Evolutionary conservation across 2,113 vertebrate species (phyloP).

Genomic region (Prochilodus magdalenae): DNA sequence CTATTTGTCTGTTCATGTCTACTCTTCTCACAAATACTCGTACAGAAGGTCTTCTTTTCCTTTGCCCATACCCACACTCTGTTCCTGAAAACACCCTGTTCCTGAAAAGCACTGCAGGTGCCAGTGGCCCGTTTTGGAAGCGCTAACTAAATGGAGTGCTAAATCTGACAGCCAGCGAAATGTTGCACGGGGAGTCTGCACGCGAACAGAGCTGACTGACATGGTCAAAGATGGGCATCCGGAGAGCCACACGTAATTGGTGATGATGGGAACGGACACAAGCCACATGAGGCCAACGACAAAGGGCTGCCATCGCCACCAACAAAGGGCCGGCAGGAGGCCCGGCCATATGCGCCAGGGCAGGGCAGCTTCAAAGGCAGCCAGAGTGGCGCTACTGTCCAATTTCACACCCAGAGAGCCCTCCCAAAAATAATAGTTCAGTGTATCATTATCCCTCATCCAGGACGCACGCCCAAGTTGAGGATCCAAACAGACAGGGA

Average conservation of each 20-base stretch:
- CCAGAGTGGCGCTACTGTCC: slow-evolving; percentile 42
- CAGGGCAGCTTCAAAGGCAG: slow-evolving; percentile 52
- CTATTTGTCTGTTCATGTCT: not conserved
- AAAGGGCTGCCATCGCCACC: slow-evolving; percentile 58
- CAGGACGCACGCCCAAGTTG: slow-evolving; percentile 16
- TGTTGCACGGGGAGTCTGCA: slow-evolving; percentile 66
- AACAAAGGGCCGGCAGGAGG: slow-evolving; percentile 55
- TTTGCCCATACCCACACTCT: not conserved
- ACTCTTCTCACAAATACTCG: slow-evolving; percentile 21
- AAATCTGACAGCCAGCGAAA: slow-evolving; percentile 67
- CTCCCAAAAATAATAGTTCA: slow-evolving; percentile 54
- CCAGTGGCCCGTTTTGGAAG: slow-evolving; percentile 19
- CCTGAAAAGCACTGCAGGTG: slow-evolving; percentile 42
- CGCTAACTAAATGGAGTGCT: slow-evolving; percentile 52
- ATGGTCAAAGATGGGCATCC: slow-evolving; percentile 45
- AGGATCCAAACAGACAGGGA: slow-evolving; percentile 23
- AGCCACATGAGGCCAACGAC: slow-evolving; percentile 81
- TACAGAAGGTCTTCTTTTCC: not conserved
- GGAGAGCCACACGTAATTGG: slow-evolving; percentile 55
- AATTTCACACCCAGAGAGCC: slow-evolving; percentile 47
- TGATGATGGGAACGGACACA: slow-evolving; percentile 79
- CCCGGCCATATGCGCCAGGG: slow-evolving; percentile 51
- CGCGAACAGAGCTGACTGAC: slow-evolving; percentile 57
- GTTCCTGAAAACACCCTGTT: slow-evolving; percentile 15
- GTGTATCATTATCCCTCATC: slow-evolving; percentile 52